Evolutionary conservation across 2,888 invertebrate genomes (phyloP), one percentile per base, ranked within the genome.

Genomic region (Pristionchus entomophagus): DNA sequence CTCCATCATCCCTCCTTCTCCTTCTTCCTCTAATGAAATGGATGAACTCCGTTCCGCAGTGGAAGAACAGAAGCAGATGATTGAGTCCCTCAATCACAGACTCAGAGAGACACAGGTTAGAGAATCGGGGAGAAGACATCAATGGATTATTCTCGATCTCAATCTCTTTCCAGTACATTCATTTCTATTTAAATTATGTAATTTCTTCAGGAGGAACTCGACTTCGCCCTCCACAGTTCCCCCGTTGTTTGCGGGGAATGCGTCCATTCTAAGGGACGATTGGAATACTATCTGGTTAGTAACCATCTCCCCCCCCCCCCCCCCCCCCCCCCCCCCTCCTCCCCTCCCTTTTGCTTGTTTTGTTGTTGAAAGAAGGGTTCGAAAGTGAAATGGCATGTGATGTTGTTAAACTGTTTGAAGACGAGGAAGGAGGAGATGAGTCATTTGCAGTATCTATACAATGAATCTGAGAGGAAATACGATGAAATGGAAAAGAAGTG

Each of bases 341-440:
- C n/a, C n/a, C n/a, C n/a, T n/a, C n/a, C n/a, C n/a, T n/a, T n/a
- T n/a, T n/a, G n/a, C n/a, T n/a, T n/a, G n/a, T n/a, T 32, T 59
- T 59, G 59, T 59, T 59, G 19, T 59, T 69, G 65, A 69, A 12
- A 19, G 38, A 69, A 69, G 65, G 19, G 65, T 69, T 69, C 22
- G 38, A 35, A 69, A 69, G 38, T n/a, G 65, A 69, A 38, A 69
- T 35, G 65, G 65, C 65, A 69, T 69, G 65, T 73, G 73, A 26
- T 26, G 73, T n/a, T n/a, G n/a, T n/a, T n/a, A n/a, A n/a, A n/a
- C n/a, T n/a, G n/a, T n/a, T n/a, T n/a, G n/a, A 73, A n/a, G n/a
- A 12, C 45, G 26, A 45, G n/a, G 41, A 41, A 19, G n/a, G 41
- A 69, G 3, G 38, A n/a, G 35, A 73, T 73, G 73, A 45, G 38